Base-by-base conservation (phyloP, 1,140 invertebrate genomes). In the Ceratitis capitata region DNA sequence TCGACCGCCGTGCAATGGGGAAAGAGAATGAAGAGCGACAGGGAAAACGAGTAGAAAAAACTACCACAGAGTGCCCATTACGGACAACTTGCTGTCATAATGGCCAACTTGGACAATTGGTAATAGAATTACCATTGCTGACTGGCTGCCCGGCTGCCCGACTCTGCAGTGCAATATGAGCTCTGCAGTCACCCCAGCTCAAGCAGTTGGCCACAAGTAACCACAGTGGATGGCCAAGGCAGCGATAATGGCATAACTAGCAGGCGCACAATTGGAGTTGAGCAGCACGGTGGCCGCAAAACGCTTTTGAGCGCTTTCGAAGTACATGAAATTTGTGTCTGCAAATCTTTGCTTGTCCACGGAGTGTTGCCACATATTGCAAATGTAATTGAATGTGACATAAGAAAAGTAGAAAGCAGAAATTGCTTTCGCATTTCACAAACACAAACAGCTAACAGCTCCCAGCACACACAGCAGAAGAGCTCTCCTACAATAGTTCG, bases 381-480 rank as follows among this genome's bases (percentile, higher is more conserved):
- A 78, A 78, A 78, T 78, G 69, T 78, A 78, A 78, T 78, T 78
- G 69, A 23, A 78, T 78, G 39, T 78, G 69, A 78, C 69, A 78
- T 78, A 78, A 78, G 69, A 78, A 78, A 26, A 47, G 69, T 78
- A 42, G 39, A 78, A 26, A 47, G 69, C 45, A 42, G 39, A 78
- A 78, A 78, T 45, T 78, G 69, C 69, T 78, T 78, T 78, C n/a
- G n/a, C 39, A 78, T 78, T 45, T 78, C 42, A 45, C 58, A 9
- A 29, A 2, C 39, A 9, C 69, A n/a, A 12, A 35, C 35, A 14
- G 10, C 69, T n/a, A n/a, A 35, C n/a, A 45, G 39, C 39, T 29
- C 16, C 56, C 56, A 19, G 14, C 26, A 6, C 10, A 6, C 56
- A 19, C 51, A 56, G n/a, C n/a, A n/a, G n/a, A n/a, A n/a, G n/a